Conservation (phyloP, 2,797 vertebrate species). For the Tenualosa thibaudeaui region DNA sequence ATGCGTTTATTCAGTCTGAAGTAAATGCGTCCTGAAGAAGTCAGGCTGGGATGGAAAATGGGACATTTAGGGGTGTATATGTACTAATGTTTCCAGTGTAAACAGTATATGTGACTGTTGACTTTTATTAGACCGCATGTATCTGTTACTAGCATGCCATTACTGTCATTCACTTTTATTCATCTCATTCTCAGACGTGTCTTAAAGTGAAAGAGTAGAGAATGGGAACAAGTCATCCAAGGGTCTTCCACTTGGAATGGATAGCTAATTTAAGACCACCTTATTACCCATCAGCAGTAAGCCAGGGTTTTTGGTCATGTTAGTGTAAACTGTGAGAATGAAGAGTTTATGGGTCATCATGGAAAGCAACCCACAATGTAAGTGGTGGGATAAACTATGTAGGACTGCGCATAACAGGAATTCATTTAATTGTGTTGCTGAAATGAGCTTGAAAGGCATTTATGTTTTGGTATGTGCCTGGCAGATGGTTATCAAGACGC, state of each 20-base stretch:
- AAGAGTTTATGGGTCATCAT: not conserved
- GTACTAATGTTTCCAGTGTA: not conserved
- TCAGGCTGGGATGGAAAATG: not conserved
- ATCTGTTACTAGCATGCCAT: no score
- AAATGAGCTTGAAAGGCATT: slow-evolving; percentile 8
- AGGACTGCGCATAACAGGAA: not conserved
- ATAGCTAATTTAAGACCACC: no score
- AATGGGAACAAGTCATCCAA: no score
- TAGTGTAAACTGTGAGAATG: not conserved
- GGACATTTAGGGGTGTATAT: not conserved
- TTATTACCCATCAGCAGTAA: no score
- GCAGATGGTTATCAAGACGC: not conserved
- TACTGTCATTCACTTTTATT: no score
- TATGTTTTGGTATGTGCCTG: not conserved
- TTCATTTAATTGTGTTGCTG: slow-evolving; percentile 12
- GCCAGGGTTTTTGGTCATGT: no score
- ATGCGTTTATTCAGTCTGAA: not conserved
- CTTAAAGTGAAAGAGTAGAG: no score
- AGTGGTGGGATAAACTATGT: not conserved
- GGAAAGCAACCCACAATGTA: not conserved
- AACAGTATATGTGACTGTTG: not conserved
- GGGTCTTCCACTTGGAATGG: no score
- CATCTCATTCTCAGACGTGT: no score
- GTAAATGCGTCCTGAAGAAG: not conserved
- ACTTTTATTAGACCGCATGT: no score